Evolutionary conservation across 2,888 invertebrate genomes (phyloP).

Genomic region (Sarcophaga caerulescens): DNA sequence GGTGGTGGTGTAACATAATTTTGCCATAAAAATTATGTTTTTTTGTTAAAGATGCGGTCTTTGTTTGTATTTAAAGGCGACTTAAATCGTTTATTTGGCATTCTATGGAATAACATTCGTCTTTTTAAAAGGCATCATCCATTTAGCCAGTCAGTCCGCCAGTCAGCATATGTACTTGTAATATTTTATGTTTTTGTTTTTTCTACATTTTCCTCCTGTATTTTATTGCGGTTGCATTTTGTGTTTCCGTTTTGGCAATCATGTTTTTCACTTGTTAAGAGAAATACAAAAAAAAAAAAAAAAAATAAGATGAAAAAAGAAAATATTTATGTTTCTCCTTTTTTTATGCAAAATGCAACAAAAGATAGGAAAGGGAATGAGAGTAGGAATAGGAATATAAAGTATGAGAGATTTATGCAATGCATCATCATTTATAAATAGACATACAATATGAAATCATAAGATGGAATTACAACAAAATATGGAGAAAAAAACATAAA

Average conservation of each 20-base stretch:
- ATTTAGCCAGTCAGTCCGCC: background rate
- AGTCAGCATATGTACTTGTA: slow-evolving; percentile 26
- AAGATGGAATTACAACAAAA: background rate
- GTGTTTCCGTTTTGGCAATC: slow-evolving; percentile 67
- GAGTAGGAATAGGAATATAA: too few relatives aligned
- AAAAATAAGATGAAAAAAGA: slow-evolving; percentile 13
- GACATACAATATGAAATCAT: slow-evolving; percentile 31
- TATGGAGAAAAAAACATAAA: background rate
- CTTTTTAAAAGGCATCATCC: slow-evolving; percentile 7
- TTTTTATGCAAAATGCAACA: slow-evolving; percentile 5
- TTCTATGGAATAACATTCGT: slow-evolving; percentile 39
- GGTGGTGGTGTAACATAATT: too few relatives aligned
- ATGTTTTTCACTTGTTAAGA: slow-evolving; percentile 48
- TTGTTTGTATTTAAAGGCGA: background rate
- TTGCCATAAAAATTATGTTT: too few relatives aligned
- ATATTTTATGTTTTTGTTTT: slow-evolving; percentile 8
- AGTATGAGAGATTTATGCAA: slow-evolving; percentile 53
- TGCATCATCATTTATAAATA: slow-evolving; percentile 58
- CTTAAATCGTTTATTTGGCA: slow-evolving; percentile 29
- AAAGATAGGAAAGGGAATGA: background rate
- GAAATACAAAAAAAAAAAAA: background rate
- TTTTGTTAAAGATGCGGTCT: background rate
- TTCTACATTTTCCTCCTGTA: background rate
- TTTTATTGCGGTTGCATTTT: slow-evolving; percentile 56
- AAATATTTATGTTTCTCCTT: slow-evolving; percentile 40